phyloP scores from a whole-genome alignment of 2,113 vertebrate genomes.

The Bujurquina vittata region DNA sequence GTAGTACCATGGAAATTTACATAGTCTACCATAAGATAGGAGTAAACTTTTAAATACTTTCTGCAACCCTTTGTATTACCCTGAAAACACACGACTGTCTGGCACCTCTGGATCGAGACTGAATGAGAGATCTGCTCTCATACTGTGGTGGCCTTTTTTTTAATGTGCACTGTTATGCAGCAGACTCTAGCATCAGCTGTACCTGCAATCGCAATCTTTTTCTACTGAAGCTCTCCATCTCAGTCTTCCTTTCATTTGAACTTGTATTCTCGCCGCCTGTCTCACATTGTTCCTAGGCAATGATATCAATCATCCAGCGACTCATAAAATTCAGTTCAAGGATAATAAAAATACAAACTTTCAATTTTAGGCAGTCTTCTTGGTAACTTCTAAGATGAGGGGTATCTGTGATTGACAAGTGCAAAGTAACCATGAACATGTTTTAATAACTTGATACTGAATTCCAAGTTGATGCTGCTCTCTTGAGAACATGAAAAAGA shows the following conservation, averaged over 20 bases:
- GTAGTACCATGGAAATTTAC: background rate
- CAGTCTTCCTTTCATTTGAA: conserved; percentile 45
- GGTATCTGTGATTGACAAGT: background rate
- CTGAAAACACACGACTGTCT: conserved; percentile 37
- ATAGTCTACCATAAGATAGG: background rate
- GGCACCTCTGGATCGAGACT: conserved; percentile 33
- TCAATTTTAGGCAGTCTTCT: background rate
- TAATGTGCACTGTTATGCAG: conserved; percentile 4
- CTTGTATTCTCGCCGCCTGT: conserved; percentile 21
- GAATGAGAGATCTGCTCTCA: conserved; percentile 14
- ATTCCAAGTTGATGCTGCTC: fast-evolving
- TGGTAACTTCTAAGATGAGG: background rate
- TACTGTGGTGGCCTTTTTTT: conserved; percentile 34
- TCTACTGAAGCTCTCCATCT: background rate
- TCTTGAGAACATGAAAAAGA: background rate
- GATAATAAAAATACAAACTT: background rate
- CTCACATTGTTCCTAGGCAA: background rate
- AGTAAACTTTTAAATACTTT: conserved; percentile 25
- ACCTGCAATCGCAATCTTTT: conserved; percentile 3
- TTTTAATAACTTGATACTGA: background rate
- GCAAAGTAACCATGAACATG: background rate
- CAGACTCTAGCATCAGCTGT: background rate
- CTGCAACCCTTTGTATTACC: conserved; percentile 14
- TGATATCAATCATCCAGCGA: background rate
- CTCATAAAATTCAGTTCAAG: background rate